Base-by-base conservation (phyloP, 2,113 vertebrate genomes). In the Aphyosemion australe region DNA sequence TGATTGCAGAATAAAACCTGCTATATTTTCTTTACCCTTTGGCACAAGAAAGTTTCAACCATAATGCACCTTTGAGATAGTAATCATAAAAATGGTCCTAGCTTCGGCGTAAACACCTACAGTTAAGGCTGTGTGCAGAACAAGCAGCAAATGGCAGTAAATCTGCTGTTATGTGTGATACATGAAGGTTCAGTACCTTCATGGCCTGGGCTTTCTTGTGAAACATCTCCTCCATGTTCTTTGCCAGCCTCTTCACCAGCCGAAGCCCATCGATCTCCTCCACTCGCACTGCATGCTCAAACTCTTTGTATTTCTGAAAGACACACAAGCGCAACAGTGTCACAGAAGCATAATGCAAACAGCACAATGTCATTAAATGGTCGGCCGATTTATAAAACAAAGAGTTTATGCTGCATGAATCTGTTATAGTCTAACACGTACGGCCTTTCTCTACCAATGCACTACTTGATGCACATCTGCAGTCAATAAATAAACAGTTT, bases 171-270 rank as follows among this genome's bases (percentile, higher is more conserved):
- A 37, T 37, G 34, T 1, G n/a, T 45, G 34, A 51, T 32, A 16
- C 15, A 64, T 65, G 8, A 46, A 4, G 1, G 55, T 21, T 45
- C 1, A 0, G 0, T 89, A 99, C 97, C 94, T 96, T 90, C 42
- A 99, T 95, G 0, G 97, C 97, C 80, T 98, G 93, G 7, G 96
- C 93, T 78, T 99, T 99, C 87, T 99, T 99, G 79, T 95, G 94
- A 88, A 99, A 99, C 97, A 98, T 99, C 88, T 96, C 95, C 85
- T 99, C 97, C 97, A 99, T 98, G 88, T 95, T 94, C 80, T 96
- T 95, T 39, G 97, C 96, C 84, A 99, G 88, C 72, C 92, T 95
- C 82, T 98, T 99, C 56, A 99, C 97, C 74, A 99, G 93, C 13
- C 94, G 94, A 72, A 99, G 94, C 19, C 97, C 97, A 75, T 99